Conservation (phyloP, 1,140 invertebrate species). For the Eciton burchellii region DNA sequence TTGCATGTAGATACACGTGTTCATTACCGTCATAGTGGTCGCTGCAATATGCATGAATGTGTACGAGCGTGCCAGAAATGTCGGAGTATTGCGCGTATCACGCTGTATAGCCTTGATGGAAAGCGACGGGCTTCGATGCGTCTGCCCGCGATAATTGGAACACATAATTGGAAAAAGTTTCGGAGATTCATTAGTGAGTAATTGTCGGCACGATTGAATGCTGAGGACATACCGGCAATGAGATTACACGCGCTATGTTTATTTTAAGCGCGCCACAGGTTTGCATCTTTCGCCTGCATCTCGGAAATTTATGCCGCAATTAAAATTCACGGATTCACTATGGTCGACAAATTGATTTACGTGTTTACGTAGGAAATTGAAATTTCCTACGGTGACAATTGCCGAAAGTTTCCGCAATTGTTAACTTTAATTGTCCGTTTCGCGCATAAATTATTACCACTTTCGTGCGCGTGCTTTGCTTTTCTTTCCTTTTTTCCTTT, state of each 20-base stretch:
- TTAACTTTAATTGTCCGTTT: constrained; percentile 20
- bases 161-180: constrained; percentile 59
- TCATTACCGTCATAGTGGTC: constrained; percentile 18
- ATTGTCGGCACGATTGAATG: constrained; percentile 14
- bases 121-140: constrained; percentile 28
- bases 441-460: constrained; percentile 12
- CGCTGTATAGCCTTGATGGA: constrained; percentile 14
- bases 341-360: constrained; percentile 35
- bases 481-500: background rate
- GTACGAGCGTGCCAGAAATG: background rate
- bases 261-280: constrained; percentile 34
- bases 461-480: background rate
- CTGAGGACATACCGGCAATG: background rate
- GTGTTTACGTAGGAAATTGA: constrained; percentile 31
- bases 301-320: constrained; percentile 44
- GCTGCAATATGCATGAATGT: constrained; percentile 19
- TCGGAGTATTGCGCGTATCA: constrained; percentile 60
- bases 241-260: constrained; percentile 30
- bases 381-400: constrained; percentile 10
- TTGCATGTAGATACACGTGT: background rate
- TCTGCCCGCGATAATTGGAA: constrained; percentile 17
- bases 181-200: constrained; percentile 59
- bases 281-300: background rate
- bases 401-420: background rate
- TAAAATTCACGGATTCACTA: constrained; percentile 29